Evolutionary conservation across 2,113 vertebrate genomes (phyloP), one percentile per base, ranked within the genome.

Genomic region (Aegotheles bennettii): DNA sequence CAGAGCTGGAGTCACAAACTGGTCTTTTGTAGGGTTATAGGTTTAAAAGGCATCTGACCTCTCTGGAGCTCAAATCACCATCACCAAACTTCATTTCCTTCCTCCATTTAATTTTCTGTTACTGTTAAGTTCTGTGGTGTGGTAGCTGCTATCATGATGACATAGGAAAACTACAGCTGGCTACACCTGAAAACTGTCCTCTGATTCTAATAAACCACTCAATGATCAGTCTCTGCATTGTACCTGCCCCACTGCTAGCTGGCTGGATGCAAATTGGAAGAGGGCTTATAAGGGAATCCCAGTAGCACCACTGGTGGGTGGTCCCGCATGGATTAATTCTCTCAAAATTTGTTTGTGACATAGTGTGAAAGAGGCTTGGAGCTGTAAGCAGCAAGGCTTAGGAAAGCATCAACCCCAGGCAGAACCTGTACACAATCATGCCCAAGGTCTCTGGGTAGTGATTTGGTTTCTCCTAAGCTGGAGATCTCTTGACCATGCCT

Each of bases 221-320:
- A 25, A 26, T 53, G 40, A 43, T 68, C 35, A 17, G 51, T 43
- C 42, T 76, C 26, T 10, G 9, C 24, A 33, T 13, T 23, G 42
- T 1, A 0, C 24, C 29, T 3, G 5, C 3, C 20, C 15, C 11
- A 26, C 24, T 47, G 67, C 43, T 68, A 17, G 6, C 57, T 61
- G 31, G 8, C 36, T 70, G 38, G 29, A 47, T 54, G 40, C 20
- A 75, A 45, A 51, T 7, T 16, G 13, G 42, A 23, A 74, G 42
- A 78, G 63, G 0, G 2, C 10, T 65, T 40, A 2, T 11, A 54
- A 71, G 15, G 25, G 48, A 76, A 89, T 36, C 21, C 25, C 7
- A 63, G 19, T 64, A 57, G 23, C 7, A n/a, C 6, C 23, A 71
- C 7, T 40, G 61, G 42, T 19, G 26, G n/a, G 70, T 65, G 28